Evolutionary conservation across 2,888 invertebrate genomes (phyloP), one percentile per base, ranked within the genome.

Genomic region (Idaea aversata): DNA sequence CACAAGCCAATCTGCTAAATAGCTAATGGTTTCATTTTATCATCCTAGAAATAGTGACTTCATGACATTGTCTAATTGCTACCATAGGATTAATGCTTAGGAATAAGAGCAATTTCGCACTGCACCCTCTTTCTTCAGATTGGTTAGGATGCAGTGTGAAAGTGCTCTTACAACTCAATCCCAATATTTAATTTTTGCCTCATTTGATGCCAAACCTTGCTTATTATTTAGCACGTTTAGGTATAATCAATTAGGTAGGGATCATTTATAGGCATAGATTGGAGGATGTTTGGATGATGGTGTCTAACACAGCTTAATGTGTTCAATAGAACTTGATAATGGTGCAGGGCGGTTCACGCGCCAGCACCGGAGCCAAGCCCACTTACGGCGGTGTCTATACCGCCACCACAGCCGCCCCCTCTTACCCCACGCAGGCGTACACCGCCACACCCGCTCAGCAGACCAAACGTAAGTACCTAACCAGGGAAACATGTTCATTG

Each of bases 331-430:
- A 79, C 74, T 72, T 77, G 72, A 74, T 76, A 71, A 71, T 71
- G 73, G 77, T 75, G 72, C 86, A 88, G 86, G 87, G 86, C 72
- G 87, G 87, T 68, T 88, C 85, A 67, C 95, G 95, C 10, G 94
- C 94, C 77, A 95, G 95, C 67, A 94, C 94, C 74, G 93, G 91
- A 74, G 94, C 94, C 68, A 94, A 94, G 84, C 90, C 93, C 68
- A 88, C 95, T 61, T 95, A 95, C 88, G 94, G 94, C 75, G 93
- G 94, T 72, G 94, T 94, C 67, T 95, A 95, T 88, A 94, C 94
- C 64, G 94, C 94, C 75, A 93, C 89, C 76, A 86, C 94, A 65
- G 91, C 94, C 69, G 93, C 94, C 76, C 88, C 93, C 70, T 82
- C 88, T 67, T 91, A 91, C 82, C 90, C 91, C 75, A 77, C 89